Evolutionary conservation across 2,888 invertebrate species (phyloP), one percentile per base, ranked within the genome.

Genomic region (Terebella lapidaria): DNA sequence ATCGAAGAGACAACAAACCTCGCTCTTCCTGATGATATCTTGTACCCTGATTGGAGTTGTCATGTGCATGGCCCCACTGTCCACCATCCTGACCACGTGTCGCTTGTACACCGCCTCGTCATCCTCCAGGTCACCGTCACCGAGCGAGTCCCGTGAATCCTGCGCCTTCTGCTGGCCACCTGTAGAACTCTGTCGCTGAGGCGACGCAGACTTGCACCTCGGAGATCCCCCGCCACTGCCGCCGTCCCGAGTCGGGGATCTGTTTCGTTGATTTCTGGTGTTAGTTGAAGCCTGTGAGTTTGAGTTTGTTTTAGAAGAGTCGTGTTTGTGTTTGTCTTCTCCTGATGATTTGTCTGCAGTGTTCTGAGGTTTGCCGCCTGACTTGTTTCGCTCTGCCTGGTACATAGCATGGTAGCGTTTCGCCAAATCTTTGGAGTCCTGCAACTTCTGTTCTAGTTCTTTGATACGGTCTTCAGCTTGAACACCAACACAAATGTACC

Each of bases 11-110:
- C 42, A 35, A 35, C 62, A 4, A 57, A 73, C 74, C 73, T 74
- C 73, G 66, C 71, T 74, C 61, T 72, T 73, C 47, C 73, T 61
- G 27, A 74, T 71, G 47, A 74, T 64, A 61, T 74, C 74, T 64
- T 70, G 70, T 20, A 73, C 66, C 47, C 73, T 56, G 4, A 69
- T 65, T 56, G 59, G 58, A 15, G 59, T 45, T n/a, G 61, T 63
- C 2, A 54, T 53, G 2, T 42, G 25, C 63, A 63, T 61, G 29
- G 56, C 25, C 56, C 61, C 58, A n/a, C 53, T 61, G 47, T 63
- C 61, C 1, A 57, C 57, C 30, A 61, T 28, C 26, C 52, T 51
- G 18, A 62, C 35, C 15, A 63, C 30, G 28, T 63, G 63, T 27
- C 63, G 22, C 29, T 54, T 52, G 27, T 56, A 58, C 24, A 56